Evolutionary conservation across 2,888 invertebrate species (phyloP).

Genomic region (Pseudolycoriella hygida): DNA sequence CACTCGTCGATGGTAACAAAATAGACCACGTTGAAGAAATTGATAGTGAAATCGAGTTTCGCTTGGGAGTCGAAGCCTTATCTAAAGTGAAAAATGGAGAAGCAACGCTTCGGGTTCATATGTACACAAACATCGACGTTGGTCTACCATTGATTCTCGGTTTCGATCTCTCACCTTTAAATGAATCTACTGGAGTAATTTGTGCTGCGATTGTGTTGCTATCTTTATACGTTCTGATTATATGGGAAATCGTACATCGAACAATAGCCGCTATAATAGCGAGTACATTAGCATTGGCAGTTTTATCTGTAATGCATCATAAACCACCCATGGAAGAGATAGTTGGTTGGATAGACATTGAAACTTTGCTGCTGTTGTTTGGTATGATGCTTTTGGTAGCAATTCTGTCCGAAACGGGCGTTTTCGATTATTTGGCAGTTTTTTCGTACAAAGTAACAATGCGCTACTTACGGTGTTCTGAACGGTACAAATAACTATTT

Average conservation of each 20-base stretch:
- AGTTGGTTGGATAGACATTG: slow-evolving; percentile 75
- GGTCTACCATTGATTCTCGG: slow-evolving; percentile 34
- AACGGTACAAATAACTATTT: neutral
- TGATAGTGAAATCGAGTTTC: neutral
- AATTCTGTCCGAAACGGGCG: slow-evolving; percentile 72
- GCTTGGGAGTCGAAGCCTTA: neutral
- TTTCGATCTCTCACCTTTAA: slow-evolving; percentile 47
- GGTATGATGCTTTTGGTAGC: slow-evolving; percentile 88
- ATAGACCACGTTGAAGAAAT: neutral
- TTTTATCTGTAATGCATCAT: slow-evolving; percentile 54
- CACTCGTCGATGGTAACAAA: neutral
- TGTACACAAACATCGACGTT: slow-evolving; percentile 8
- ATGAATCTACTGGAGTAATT: slow-evolving; percentile 47
- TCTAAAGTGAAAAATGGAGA: neutral
- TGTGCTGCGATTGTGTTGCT: slow-evolving; percentile 53
- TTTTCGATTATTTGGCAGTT: slow-evolving; percentile 76
- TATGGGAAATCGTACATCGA: slow-evolving; percentile 73
- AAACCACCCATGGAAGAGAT: slow-evolving; percentile 63
- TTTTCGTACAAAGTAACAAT: slow-evolving; percentile 49
- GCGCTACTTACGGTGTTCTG: neutral
- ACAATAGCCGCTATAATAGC: slow-evolving; percentile 71
- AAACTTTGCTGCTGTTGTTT: slow-evolving; percentile 62
- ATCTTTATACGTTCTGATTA: slow-evolving; percentile 59
- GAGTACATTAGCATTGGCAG: slow-evolving; percentile 60
- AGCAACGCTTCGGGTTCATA: neutral